Evolutionary conservation across 2,888 invertebrate genomes (phyloP).

Genomic region (Peribatodes rhomboidaria): DNA sequence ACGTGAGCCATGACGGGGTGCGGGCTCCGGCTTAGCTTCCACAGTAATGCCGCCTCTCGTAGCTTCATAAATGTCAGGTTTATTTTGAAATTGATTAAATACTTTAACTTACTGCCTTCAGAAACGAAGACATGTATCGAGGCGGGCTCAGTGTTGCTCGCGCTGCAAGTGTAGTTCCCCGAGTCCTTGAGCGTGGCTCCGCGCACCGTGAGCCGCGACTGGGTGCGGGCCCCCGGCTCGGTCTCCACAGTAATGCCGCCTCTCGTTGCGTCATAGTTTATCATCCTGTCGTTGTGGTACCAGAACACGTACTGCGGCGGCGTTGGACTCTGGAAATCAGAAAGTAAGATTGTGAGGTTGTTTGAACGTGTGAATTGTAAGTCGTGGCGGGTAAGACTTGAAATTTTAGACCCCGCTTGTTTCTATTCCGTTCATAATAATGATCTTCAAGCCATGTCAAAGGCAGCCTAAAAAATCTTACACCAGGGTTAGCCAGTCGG

Average conservation of each 20-base stretch:
- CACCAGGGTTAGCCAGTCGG: too few species aligned
- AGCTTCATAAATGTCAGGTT: too few species aligned
- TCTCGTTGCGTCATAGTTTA: conserved; percentile 95
- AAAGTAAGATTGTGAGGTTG: neutral
- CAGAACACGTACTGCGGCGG: conserved; percentile 98
- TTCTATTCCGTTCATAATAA: too few species aligned
- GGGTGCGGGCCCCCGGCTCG: conserved; percentile 94
- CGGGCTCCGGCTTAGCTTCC: conserved; percentile 90
- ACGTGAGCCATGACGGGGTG: conserved; percentile 93
- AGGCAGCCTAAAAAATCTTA: too few species aligned
- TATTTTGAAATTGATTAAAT: too few species aligned
- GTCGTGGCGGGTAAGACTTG: too few species aligned
- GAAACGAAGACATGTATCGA: conserved; percentile 96
- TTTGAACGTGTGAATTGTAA: too few species aligned
- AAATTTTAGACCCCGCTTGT: too few species aligned
- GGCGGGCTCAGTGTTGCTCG: conserved; percentile 95
- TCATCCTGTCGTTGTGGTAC: conserved; percentile 98
- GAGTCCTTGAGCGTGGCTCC: conserved; percentile 95
- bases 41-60: too few species aligned
- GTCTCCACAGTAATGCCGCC: conserved; percentile 94
- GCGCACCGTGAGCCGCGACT: conserved; percentile 94
- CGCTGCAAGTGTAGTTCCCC: conserved; percentile 96
- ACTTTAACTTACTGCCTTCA: conserved; percentile 89
- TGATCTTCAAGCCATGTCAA: too few species aligned
- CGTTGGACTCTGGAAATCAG: conserved; percentile 92